Evolutionary conservation across 2,888 invertebrate genomes (phyloP).

Genomic region (Sarcophaga variegata): DNA sequence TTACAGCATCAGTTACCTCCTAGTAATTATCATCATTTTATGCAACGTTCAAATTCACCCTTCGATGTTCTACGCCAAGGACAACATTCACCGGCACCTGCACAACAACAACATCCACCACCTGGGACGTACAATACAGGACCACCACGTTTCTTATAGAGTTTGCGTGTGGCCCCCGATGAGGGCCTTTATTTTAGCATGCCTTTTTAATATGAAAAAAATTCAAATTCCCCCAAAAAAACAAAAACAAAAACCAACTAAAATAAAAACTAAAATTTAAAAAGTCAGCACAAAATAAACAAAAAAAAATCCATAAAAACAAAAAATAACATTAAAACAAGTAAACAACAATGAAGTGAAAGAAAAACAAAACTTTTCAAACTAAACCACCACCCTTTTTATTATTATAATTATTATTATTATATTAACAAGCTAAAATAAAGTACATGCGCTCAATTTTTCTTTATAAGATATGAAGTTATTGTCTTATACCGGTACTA

Average conservation of each 20-base stretch:
- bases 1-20: conserved; percentile 80
- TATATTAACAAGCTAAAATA: conserved; percentile 74
- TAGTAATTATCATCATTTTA: conserved; percentile 80
- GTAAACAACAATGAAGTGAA: conserved; percentile 39
- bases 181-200: conserved; percentile 81
- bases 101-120: conserved; percentile 77
- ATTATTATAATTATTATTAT: conserved; percentile 33
- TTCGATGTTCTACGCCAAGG: conserved; percentile 80
- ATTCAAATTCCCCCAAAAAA: conserved; percentile 65
- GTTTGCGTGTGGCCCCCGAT: conserved; percentile 81
- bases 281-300: conserved; percentile 15
- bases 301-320: conserved; percentile 50
- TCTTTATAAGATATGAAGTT: conserved; percentile 44
- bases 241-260: conserved; percentile 43
- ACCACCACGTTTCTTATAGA: conserved; percentile 82
- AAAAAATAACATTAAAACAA: conserved; percentile 49
- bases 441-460: conserved; percentile 72
- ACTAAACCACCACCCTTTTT: conserved; percentile 60
- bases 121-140: conserved; percentile 81
- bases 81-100: conserved; percentile 78
- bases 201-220: conserved; percentile 79
- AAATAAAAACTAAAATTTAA: conserved; percentile 63
- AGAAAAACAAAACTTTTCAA: conserved; percentile 26
- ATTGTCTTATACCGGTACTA: conserved; percentile 5
- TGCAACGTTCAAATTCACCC: conserved; percentile 81